Percentiles rank a stretch among this genome's conserved stretches.
These are phyloP conservation scores for Corydoras maculifer DNA, from an alignment of 2,113 vertebrate species.

Conservation along the genomic window DNA sequence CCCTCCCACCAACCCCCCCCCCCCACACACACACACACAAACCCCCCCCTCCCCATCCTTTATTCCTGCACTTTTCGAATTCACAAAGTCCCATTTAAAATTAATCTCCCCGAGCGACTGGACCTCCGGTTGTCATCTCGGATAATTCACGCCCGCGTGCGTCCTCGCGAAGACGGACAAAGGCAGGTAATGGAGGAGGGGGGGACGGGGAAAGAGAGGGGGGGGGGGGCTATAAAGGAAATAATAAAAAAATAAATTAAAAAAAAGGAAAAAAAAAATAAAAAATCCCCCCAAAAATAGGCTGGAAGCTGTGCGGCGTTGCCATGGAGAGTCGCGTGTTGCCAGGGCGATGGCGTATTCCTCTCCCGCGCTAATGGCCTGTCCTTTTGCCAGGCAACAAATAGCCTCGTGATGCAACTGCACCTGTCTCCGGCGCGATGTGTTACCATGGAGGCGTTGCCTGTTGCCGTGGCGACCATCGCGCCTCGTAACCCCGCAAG, in stretches of 20 bases:
- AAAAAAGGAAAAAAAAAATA: not conserved
- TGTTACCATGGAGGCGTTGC: conserved; percentile 71
- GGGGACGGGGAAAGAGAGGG: no score
- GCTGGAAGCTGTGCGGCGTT: conserved; percentile 63
- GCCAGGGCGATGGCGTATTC: conserved; percentile 71
- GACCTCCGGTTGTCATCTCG: conserved; percentile 61
- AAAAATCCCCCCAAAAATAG: conserved; percentile 31
- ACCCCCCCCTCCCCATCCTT: conserved; percentile 7
- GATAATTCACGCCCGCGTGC: conserved; percentile 54
- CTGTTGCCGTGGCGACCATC: conserved; percentile 72
- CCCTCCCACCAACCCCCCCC: no score
- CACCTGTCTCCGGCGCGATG: conserved; percentile 69
- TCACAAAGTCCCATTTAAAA: conserved; percentile 43
- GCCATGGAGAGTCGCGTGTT: conserved; percentile 67
- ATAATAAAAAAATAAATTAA: no score
- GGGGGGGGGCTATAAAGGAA: no score
- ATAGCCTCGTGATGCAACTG: conserved; percentile 73
- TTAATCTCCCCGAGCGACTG: conserved; percentile 52
- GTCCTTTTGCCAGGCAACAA: conserved; percentile 76
- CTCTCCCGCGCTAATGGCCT: conserved; percentile 69
- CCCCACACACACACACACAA: no score
- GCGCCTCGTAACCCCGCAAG: conserved; percentile 72
- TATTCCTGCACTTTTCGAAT: conserved; percentile 38
- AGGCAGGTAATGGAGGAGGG: conserved; percentile 50
- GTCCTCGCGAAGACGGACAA: conserved; percentile 60